Conservation (phyloP, 2,797 vertebrate genomes). For the Melanotaenia boesemani region DNA sequence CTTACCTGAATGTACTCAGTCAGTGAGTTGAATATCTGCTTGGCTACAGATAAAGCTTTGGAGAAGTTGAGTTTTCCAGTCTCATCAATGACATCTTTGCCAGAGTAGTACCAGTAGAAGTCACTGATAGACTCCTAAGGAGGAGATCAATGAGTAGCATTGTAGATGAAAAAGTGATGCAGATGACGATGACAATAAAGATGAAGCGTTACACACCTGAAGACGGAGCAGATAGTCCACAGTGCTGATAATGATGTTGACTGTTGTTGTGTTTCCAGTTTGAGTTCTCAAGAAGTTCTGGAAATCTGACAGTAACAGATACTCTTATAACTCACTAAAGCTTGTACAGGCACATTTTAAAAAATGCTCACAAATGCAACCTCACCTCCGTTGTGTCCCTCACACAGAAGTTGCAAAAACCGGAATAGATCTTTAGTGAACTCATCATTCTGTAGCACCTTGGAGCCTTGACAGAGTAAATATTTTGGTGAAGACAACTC, state of each 20-base stretch:
- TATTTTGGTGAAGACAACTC: constrained; percentile 31
- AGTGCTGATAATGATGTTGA: constrained; percentile 99
- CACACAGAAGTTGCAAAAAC: constrained; percentile 98
- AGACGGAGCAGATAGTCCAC: constrained; percentile 98
- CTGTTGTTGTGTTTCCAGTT: constrained; percentile 98
- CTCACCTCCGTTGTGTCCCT: constrained; percentile 98
- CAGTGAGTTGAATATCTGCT: constrained; percentile 98
- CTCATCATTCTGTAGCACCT: constrained; percentile 97
- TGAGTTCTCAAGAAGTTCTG: constrained; percentile 98
- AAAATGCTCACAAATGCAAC: not conserved
- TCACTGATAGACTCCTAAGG: constrained; percentile 97
- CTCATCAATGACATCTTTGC: constrained; percentile 95
- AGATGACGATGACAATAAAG: not conserved
- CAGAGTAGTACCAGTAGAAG: constrained; percentile 99
- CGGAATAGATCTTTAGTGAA: constrained; percentile 98
- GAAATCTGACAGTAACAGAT: constrained; percentile 86
- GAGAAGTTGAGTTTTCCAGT: constrained; percentile 95
- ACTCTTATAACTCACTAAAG: rapidly evolving
- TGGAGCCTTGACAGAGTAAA: constrained; percentile 87
- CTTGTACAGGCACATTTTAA: not conserved
- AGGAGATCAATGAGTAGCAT: not conserved
- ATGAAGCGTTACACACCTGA: constrained; percentile 83
- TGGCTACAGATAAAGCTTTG: constrained; percentile 93
- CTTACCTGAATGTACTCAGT: constrained; percentile 98
- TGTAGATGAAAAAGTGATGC: not conserved